phyloP scores from a whole-genome alignment of 2,888 invertebrate species.

The Thecophora atra region DNA sequence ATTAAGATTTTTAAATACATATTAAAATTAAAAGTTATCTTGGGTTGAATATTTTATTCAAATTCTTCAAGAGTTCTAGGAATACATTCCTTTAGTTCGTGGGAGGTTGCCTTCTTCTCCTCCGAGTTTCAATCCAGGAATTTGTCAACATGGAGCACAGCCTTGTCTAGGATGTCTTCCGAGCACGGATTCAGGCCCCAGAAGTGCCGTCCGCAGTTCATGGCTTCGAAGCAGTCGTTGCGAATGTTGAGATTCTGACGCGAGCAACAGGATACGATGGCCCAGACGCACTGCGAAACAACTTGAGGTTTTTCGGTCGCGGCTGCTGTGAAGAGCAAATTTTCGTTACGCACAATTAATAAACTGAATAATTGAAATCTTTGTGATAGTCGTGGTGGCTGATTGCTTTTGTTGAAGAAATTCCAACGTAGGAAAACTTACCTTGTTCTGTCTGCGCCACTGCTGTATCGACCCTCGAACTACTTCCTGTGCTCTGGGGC shows the following conservation, averaged over 20 bases:
- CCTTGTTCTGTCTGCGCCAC: neutral
- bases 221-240: slow-evolving; percentile 74
- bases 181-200: slow-evolving; percentile 80
- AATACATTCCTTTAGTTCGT: neutral
- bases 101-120: neutral
- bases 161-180: slow-evolving; percentile 65
- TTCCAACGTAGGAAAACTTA: neutral
- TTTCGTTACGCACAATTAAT: neutral
- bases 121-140: slow-evolving; percentile 1
- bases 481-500: neutral
- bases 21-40: too few species aligned
- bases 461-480: neutral
- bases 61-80: too few species aligned
- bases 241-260: slow-evolving; percentile 66
- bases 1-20: too few species aligned
- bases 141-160: slow-evolving; percentile 1
- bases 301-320: neutral
- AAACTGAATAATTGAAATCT: neutral
- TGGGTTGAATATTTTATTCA: too few species aligned
- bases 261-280: slow-evolving; percentile 78
- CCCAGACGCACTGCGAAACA: slow-evolving; percentile 75
- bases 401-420: too few species aligned
- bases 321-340: neutral
- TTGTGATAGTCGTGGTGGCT: too few species aligned
- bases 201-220: slow-evolving; percentile 77